These are phyloP conservation scores for Brachyrhaphis roseni DNA, from an alignment of 2,797 vertebrate genomes.

Conservation along the genomic window DNA sequence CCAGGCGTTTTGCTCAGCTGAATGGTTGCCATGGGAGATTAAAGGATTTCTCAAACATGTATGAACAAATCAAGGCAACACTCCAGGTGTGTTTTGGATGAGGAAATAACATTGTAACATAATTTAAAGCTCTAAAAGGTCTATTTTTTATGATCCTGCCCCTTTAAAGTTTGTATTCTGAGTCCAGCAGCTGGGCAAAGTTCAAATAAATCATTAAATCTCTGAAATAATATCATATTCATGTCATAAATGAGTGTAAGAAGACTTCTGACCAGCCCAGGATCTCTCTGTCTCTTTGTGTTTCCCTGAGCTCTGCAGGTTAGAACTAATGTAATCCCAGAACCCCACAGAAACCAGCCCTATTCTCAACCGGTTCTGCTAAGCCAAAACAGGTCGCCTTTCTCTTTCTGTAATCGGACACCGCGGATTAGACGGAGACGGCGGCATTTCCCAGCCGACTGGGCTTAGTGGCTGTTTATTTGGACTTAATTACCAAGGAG, in stretches of 20 bases:
- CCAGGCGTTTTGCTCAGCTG: no score
- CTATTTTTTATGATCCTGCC: no score
- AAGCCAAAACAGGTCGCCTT: constrained; percentile 70
- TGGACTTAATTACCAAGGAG: constrained; percentile 76
- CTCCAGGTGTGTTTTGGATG: no score
- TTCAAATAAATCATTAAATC: background rate
- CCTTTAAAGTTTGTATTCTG: no score
- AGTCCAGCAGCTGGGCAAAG: background rate
- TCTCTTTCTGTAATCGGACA: constrained; percentile 69
- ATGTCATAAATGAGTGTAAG: background rate
- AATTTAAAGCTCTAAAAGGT: no score
- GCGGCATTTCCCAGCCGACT: constrained; percentile 64
- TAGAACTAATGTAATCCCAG: constrained; percentile 68
- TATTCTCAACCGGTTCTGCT: constrained; percentile 64
- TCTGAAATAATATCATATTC: background rate
- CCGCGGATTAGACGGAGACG: constrained; percentile 61
- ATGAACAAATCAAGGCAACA: no score
- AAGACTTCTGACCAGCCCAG: constrained; percentile 26
- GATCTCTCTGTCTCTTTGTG: constrained; percentile 20
- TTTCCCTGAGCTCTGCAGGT: constrained; percentile 42
- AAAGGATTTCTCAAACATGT: no score
- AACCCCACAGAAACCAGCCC: constrained; percentile 55
- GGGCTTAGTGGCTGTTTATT: constrained; percentile 76
- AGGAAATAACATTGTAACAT: no score
- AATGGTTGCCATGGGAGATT: no score